A percentile compares a stretch with the other conserved stretches of the same genome.
These are phyloP conservation scores for Graptemys geographica DNA, from an alignment of 2,797 vertebrate genomes.

Conservation along the genomic window DNA sequence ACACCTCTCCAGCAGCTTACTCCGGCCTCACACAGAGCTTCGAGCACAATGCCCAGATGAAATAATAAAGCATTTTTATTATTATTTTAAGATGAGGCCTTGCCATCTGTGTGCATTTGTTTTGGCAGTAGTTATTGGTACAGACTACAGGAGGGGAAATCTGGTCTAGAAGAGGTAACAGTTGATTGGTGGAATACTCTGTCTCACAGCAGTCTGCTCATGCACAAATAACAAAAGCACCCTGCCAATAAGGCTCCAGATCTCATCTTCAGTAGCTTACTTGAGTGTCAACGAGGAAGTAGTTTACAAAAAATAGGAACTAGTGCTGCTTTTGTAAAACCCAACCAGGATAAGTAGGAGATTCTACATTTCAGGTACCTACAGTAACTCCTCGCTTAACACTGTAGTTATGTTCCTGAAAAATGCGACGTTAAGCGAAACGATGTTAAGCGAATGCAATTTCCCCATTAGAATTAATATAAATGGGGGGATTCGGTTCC, in stretches of 20 bases:
- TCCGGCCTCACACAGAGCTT: background rate
- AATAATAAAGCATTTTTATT: background rate
- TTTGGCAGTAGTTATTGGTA: background rate
- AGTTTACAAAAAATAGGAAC: background rate
- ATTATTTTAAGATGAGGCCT: background rate
- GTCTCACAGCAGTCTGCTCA: background rate
- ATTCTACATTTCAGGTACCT: background rate
- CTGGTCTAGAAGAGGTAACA: background rate
- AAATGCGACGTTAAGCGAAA: no score
- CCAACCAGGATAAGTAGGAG: background rate
- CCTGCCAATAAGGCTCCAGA: background rate
- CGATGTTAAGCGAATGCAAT: no score
- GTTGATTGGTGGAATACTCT: background rate
- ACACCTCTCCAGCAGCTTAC: constrained; percentile 35
- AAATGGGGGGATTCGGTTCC: no score
- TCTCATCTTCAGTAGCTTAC: background rate
- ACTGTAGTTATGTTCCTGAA: no score
- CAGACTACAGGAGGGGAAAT: background rate
- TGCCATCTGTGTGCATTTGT: background rate
- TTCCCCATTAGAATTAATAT: no score
- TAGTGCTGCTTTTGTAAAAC: background rate
- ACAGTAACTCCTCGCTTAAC: background rate
- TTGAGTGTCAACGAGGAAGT: background rate
- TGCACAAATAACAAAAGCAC: rapidly evolving
- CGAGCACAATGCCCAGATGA: background rate